phyloP scores from a whole-genome alignment of 1,140 invertebrate species.

The Drosophila mojavensis region DNA sequence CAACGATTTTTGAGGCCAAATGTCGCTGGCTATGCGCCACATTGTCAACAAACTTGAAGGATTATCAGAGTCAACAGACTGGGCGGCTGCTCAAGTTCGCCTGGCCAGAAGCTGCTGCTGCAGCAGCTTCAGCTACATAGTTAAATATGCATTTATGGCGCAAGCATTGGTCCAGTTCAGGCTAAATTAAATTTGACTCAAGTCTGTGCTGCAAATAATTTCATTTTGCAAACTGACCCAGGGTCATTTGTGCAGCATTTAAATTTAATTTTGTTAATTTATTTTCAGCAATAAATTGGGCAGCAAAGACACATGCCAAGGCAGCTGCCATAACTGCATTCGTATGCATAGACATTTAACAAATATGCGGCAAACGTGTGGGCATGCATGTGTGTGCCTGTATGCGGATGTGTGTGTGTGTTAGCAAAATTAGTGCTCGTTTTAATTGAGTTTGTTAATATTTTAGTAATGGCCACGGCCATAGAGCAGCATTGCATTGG shows the following conservation, averaged over 20 bases:
- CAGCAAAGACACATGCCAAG: constrained; percentile 67
- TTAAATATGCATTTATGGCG: constrained; percentile 67
- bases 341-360: constrained; percentile 67
- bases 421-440: constrained; percentile 71
- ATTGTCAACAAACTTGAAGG: constrained; percentile 82
- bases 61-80: constrained; percentile 81
- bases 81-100: constrained; percentile 51
- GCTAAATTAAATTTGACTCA: constrained; percentile 63
- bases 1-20: constrained; percentile 80
- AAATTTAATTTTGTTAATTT: constrained; percentile 83
- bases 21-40: constrained; percentile 61
- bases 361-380: constrained; percentile 37
- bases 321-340: constrained; percentile 37
- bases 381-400: constrained; percentile 14
- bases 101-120: constrained; percentile 31
- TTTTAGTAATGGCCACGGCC: constrained; percentile 72
- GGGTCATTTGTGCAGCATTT: constrained; percentile 66
- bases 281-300: constrained; percentile 77
- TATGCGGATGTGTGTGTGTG: constrained; percentile 19
- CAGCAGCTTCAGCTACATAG: constrained; percentile 39
- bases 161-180: constrained; percentile 61
- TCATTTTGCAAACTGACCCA: constrained; percentile 68
- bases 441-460: constrained; percentile 83
- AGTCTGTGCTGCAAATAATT: constrained; percentile 62
- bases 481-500: constrained; percentile 11